These are phyloP conservation scores for Pseudonaja textilis DNA, from an alignment of 2,113 vertebrate species.

Conservation along the genomic window DNA sequence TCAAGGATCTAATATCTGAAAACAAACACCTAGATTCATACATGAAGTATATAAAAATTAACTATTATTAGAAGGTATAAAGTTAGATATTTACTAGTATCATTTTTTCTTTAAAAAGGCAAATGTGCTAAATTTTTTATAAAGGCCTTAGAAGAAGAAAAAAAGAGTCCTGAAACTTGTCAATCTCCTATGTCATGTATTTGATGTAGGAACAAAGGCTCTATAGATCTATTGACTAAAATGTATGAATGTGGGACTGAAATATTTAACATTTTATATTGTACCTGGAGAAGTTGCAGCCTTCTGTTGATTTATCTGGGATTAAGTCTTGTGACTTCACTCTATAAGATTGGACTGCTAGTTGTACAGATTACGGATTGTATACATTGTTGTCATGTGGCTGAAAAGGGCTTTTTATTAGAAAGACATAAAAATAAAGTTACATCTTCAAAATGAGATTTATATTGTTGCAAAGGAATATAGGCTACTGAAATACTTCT, in stretches of 20 bases:
- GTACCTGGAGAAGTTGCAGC: background rate
- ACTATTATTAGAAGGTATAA: background rate
- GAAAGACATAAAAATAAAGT: background rate
- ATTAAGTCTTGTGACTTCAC: background rate
- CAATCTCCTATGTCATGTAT: background rate
- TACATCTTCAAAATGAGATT: conserved; percentile 23
- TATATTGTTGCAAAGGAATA: background rate
- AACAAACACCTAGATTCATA: background rate
- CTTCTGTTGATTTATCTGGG: background rate
- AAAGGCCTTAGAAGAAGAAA: background rate
- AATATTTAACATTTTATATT: background rate
- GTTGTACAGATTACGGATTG: background rate
- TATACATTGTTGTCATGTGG: background rate
- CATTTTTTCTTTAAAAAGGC: background rate
- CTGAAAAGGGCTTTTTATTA: background rate
- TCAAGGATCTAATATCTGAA: background rate
- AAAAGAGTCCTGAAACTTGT: background rate
- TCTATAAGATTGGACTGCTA: background rate
- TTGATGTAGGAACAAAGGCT: background rate
- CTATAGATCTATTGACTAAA: background rate
- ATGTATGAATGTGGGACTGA: background rate
- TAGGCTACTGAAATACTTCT: conserved; percentile 29
- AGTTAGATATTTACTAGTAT: background rate
- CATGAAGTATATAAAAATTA: background rate
- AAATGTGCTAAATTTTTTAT: background rate